A percentile compares a stretch with the other conserved stretches of the same genome.
Evolutionary conservation across 1,140 invertebrate species (phyloP).

Genomic region (Lasioglossum albipes): DNA sequence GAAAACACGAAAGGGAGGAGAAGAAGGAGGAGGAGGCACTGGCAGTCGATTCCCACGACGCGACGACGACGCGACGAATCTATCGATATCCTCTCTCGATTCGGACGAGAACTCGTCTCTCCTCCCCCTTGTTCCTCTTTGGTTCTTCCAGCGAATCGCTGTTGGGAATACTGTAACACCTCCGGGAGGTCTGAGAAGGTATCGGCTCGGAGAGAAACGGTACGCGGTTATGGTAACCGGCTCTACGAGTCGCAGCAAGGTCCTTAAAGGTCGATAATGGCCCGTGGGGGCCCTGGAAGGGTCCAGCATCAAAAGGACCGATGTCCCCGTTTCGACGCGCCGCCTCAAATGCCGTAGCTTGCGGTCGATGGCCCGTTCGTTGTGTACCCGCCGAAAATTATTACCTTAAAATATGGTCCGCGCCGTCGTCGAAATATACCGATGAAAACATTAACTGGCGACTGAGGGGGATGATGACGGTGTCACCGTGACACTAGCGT

Average conservation of each 20-base stretch:
- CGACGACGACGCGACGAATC: constrained; percentile 25
- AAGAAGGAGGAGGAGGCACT: neutral
- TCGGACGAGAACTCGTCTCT: constrained; percentile 5
- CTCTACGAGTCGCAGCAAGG: constrained; percentile 73
- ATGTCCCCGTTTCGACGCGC: constrained; percentile 69
- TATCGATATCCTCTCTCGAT: constrained; percentile 31
- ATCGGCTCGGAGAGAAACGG: constrained; percentile 64
- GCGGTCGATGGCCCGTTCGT: constrained; percentile 41
- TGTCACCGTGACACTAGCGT: constrained; percentile 26
- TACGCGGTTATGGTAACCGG: constrained; percentile 72
- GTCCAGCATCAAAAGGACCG: constrained; percentile 68
- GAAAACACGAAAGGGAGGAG: neutral
- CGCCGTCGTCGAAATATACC: constrained; percentile 44
- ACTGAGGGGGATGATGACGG: constrained; percentile 10
- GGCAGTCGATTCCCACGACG: constrained; percentile 27
- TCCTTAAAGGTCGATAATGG: constrained; percentile 77
- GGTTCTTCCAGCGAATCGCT: constrained; percentile 23
- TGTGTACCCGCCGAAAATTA: constrained; percentile 57
- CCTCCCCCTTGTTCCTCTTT: neutral
- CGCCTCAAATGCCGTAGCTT: constrained; percentile 37
- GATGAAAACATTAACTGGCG: constrained; percentile 63
- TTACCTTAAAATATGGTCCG: constrained; percentile 60
- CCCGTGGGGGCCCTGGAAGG: constrained; percentile 54
- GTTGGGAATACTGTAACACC: constrained; percentile 57
- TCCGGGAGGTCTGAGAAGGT: constrained; percentile 58